Evolutionary conservation across 2,113 vertebrate species (phyloP).

Genomic region (Gadus macrocephalus): DNA sequence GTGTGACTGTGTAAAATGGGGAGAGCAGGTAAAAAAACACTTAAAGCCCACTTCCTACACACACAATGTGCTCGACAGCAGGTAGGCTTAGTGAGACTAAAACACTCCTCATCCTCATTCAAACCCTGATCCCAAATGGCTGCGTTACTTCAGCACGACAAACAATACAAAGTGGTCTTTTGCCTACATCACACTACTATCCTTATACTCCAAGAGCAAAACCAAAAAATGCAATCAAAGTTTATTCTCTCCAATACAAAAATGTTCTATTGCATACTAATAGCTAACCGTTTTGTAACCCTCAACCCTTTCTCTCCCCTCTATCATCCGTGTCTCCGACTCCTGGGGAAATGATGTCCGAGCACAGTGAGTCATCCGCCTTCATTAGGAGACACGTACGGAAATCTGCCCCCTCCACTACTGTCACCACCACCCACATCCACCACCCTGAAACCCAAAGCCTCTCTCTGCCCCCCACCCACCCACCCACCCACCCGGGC

Average conservation of each 20-base stretch:
- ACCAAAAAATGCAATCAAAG: too few relatives aligned
- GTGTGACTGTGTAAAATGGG: not conserved
- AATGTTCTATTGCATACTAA: too few relatives aligned
- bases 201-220: not conserved
- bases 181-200: too few relatives aligned
- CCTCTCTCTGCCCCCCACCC: not conserved
- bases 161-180: too few relatives aligned
- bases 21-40: not conserved
- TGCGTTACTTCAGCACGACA: too few relatives aligned
- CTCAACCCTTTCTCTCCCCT: not conserved
- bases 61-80: not conserved
- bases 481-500: not conserved
- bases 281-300: too few relatives aligned
- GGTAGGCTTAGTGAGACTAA: too few relatives aligned
- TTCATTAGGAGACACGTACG: constrained; percentile 30
- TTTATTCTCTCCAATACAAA: not conserved
- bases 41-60: not conserved
- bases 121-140: too few relatives aligned
- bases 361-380: constrained; percentile 30
- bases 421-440: too few relatives aligned
- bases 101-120: too few relatives aligned
- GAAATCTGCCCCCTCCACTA: not conserved
- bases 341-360: not conserved
- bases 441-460: constrained; percentile 7
- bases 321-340: not conserved